phyloP scores from a whole-genome alignment of 1,140 invertebrate species.

The Hypothenemus hampei region DNA sequence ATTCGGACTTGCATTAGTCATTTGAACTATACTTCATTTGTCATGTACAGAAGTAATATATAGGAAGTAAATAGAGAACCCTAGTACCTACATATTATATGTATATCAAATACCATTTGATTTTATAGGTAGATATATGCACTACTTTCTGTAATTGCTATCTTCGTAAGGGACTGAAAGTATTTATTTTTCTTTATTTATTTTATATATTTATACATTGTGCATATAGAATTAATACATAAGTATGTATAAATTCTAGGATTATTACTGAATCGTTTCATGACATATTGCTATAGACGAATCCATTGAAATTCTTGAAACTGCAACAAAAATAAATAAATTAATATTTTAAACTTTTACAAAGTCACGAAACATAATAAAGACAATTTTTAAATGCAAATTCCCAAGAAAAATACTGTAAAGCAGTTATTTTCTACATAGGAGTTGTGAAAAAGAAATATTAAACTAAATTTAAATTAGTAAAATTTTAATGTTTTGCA shows the following conservation, averaged over 20 bases:
- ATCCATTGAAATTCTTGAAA: conserved; percentile 2
- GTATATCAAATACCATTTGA: conserved; percentile 67
- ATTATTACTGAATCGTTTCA: not conserved
- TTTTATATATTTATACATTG: not conserved
- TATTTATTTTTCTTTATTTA: not conserved
- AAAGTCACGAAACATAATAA: no score
- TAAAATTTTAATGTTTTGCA: no score
- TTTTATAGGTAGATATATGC: conserved; percentile 60
- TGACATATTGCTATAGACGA: no score
- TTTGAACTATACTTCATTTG: conserved; percentile 64
- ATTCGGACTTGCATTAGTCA: conserved; percentile 63
- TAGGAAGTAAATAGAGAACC: conserved; percentile 63
- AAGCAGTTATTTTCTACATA: no score
- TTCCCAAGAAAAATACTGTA: no score
- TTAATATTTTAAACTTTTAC: no score
- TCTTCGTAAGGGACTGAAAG: conserved; percentile 65
- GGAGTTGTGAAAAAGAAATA: no score
- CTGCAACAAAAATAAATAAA: no score
- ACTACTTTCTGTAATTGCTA: conserved; percentile 55
- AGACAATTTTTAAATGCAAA: no score
- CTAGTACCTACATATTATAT: conserved; percentile 62
- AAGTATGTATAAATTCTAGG: no score
- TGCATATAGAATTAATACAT: no score
- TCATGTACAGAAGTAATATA: conserved; percentile 53
- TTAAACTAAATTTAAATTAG: no score